phyloP scores from a whole-genome alignment of 2,797 vertebrate species.

The Myiotriccus ornatus region DNA sequence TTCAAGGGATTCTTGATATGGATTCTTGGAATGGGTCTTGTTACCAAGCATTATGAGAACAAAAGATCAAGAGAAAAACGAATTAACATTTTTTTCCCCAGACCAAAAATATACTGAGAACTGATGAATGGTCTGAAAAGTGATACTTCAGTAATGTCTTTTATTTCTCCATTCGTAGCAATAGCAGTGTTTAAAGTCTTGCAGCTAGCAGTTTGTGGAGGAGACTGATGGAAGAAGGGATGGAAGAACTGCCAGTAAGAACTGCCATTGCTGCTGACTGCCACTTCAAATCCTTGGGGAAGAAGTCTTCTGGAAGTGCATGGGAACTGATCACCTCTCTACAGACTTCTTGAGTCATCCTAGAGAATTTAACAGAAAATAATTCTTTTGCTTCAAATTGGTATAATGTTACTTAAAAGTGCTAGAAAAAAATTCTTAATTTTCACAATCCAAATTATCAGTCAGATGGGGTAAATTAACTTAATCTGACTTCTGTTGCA shows the following conservation, averaged over 20 bases:
- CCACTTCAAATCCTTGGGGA: background rate
- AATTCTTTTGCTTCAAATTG: background rate
- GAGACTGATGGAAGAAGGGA: background rate
- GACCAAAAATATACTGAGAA: background rate
- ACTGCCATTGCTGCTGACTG: background rate
- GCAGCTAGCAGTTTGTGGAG: background rate
- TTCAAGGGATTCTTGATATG: background rate
- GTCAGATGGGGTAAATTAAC: background rate
- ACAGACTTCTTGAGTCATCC: background rate
- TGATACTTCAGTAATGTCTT: background rate
- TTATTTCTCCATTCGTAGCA: background rate
- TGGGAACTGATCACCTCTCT: background rate
- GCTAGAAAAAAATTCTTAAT: background rate
- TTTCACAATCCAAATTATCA: background rate
- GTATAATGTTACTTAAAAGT: background rate
- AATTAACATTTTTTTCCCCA: background rate
- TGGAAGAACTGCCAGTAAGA: background rate
- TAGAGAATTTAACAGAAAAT: background rate
- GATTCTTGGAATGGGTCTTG: background rate
- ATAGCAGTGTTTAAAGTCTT: background rate
- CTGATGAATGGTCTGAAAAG: background rate
- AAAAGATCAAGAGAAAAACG: background rate
- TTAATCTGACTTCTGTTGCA: background rate
- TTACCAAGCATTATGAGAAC: background rate
- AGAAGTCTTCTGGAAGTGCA: background rate